These are phyloP conservation scores for Girardinichthys multiradiatus DNA, from an alignment of 2,113 vertebrate genomes.

Conservation along the genomic window DNA sequence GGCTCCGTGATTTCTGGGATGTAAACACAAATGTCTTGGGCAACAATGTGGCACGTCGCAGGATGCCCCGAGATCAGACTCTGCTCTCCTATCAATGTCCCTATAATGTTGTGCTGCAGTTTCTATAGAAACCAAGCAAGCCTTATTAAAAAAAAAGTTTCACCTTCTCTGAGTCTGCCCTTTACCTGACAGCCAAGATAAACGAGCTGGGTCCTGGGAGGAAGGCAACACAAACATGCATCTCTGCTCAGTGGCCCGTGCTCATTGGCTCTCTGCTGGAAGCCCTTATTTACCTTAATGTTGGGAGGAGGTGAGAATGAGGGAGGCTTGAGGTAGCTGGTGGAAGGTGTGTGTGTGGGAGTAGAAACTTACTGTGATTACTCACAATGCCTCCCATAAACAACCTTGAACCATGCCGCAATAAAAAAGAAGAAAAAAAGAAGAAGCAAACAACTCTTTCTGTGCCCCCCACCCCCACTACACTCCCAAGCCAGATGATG, in stretches of 20 bases:
- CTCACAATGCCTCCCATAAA: slow-evolving; percentile 62
- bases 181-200: slow-evolving; percentile 81
- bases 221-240: slow-evolving; percentile 76
- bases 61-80: slow-evolving; percentile 63
- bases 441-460: slow-evolving; percentile 64
- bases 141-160: slow-evolving; percentile 79
- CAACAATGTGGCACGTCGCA: slow-evolving; percentile 44
- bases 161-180: slow-evolving; percentile 78
- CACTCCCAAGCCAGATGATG: slow-evolving; percentile 67
- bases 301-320: slow-evolving; percentile 42
- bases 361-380: slow-evolving; percentile 48
- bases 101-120: slow-evolving; percentile 66
- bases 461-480: slow-evolving; percentile 34
- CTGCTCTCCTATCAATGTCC: slow-evolving; percentile 70
- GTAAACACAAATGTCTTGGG: slow-evolving; percentile 56
- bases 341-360: not conserved
- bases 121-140: slow-evolving; percentile 72
- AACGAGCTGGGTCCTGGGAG: slow-evolving; percentile 77
- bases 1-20: slow-evolving; percentile 61
- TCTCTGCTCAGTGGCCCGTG: slow-evolving; percentile 76
- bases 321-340: slow-evolving; percentile 40
- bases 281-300: slow-evolving; percentile 80
- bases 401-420: slow-evolving; percentile 66
- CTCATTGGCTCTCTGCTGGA: slow-evolving; percentile 76
- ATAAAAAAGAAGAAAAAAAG: slow-evolving; percentile 52